phyloP scores from a whole-genome alignment of 1,140 invertebrate species.

The Tachypleus tridentatus region DNA sequence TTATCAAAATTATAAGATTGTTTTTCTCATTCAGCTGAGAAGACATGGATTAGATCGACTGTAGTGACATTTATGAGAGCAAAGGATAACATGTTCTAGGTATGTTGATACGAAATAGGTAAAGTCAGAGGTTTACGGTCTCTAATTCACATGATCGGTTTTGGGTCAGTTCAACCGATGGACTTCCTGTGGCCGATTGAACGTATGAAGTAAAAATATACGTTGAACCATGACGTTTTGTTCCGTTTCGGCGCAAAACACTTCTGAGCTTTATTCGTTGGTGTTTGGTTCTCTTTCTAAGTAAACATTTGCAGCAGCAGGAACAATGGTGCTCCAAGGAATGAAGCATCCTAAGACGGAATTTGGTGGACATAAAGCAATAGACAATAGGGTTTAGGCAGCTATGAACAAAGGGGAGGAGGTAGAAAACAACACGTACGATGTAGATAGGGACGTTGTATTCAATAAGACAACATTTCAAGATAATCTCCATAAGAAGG shows the following conservation, averaged over 20 bases:
- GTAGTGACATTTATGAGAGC: too few species aligned
- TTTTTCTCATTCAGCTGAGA: too few species aligned
- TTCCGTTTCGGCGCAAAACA: background rate
- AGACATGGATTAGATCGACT: too few species aligned
- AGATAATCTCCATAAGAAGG: slow-evolving; percentile 33
- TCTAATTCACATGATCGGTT: too few species aligned
- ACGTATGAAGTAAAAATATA: slow-evolving; percentile 8
- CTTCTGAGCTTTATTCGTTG: background rate
- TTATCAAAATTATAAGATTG: too few species aligned
- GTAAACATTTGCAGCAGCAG: background rate
- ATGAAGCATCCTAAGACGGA: slow-evolving; percentile 34
- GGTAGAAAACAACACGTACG: slow-evolving; percentile 21
- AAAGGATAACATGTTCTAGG: too few species aligned
- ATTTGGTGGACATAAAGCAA: slow-evolving; percentile 43
- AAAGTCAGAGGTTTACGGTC: too few species aligned
- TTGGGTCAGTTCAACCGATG: background rate
- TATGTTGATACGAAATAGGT: too few species aligned
- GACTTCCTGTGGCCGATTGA: background rate
- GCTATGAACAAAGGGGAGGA: slow-evolving; percentile 31
- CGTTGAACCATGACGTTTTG: slow-evolving; percentile 9
- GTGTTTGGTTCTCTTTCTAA: background rate
- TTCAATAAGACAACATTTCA: slow-evolving; percentile 25
- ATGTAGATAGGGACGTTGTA: slow-evolving; percentile 23
- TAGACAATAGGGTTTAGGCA: slow-evolving; percentile 44
- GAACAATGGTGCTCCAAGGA: slow-evolving; percentile 1